Evolutionary conservation across 92 coral and sea anemone genomes (phyloP).

Genomic region (Epizoanthus ramosus): DNA sequence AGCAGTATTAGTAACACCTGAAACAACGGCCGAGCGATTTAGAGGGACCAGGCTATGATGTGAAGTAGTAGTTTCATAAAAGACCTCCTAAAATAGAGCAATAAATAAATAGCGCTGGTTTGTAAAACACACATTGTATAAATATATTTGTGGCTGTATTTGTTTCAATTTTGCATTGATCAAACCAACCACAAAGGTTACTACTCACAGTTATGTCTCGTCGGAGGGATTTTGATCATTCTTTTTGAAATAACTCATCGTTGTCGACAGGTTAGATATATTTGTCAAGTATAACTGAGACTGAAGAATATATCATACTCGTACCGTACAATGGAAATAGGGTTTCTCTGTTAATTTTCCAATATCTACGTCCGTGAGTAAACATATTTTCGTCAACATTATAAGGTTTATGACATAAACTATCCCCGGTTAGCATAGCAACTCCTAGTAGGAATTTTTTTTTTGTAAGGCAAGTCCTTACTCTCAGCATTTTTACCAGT

Average conservation of each 20-base stretch:
- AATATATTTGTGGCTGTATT: neutral
- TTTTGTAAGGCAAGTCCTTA: neutral
- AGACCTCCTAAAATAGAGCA: constrained; percentile 16
- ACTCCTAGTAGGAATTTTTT: neutral
- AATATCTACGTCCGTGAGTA: neutral
- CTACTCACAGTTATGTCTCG: neutral
- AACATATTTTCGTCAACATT: constrained; percentile 29
- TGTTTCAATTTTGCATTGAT: neutral
- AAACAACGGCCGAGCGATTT: neutral
- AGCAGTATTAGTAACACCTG: neutral
- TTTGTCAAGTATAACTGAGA: constrained; percentile 24
- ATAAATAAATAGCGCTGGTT: neutral
- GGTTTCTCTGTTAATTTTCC: constrained; percentile 25
- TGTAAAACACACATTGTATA: neutral
- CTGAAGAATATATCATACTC: too few relatives aligned
- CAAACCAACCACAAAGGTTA: neutral
- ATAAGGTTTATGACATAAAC: constrained; percentile 8
- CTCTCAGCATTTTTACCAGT: neutral
- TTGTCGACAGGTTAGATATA: neutral
- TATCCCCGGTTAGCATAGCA: constrained; percentile 6
- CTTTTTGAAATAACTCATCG: neutral
- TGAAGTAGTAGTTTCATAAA: constrained; percentile 20
- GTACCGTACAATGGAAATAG: neutral
- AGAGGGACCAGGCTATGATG: neutral
- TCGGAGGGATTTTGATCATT: neutral